Evolutionary conservation across 2,797 vertebrate genomes (phyloP).

Genomic region (Salarias fasciatus): DNA sequence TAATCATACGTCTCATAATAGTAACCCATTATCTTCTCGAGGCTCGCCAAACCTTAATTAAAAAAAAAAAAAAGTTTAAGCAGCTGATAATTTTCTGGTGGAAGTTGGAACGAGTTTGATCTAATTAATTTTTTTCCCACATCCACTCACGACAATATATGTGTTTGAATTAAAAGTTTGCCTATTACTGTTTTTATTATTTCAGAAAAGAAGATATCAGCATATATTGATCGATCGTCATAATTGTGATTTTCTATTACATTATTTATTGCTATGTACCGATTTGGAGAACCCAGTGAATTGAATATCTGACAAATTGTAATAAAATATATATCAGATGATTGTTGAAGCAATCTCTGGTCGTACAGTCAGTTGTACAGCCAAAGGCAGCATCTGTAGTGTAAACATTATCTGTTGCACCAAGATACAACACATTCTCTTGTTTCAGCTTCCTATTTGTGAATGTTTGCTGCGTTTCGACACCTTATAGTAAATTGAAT

Average conservation of each 20-base stretch:
- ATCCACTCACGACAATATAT: conserved; percentile 15
- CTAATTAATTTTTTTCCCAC: conserved; percentile 28
- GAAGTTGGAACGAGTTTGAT: conserved; percentile 24
- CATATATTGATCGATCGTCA: conserved; percentile 10
- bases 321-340: conserved; percentile 1
- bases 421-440: conserved; percentile 1
- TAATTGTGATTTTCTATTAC: conserved; percentile 30
- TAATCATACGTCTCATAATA: conserved; percentile 60
- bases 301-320: conserved; percentile 4
- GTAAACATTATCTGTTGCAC: neutral
- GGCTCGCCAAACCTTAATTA: conserved; percentile 36
- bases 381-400: neutral
- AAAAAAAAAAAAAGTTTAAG: conserved; percentile 32
- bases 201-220: conserved; percentile 7
- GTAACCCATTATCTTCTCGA: conserved; percentile 54
- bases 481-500: neutral
- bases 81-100: conserved; percentile 32
- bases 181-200: conserved; percentile 4
- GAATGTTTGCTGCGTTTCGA: conserved; percentile 17
- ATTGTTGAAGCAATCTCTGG: neutral
- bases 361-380: neutral
- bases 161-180: neutral
- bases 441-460: conserved; percentile 3
- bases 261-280: conserved; percentile 26
- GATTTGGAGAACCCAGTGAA: conserved; percentile 15